Base-by-base conservation (phyloP, 2,888 invertebrate genomes). In the Theodoxus fluviatilis region DNA sequence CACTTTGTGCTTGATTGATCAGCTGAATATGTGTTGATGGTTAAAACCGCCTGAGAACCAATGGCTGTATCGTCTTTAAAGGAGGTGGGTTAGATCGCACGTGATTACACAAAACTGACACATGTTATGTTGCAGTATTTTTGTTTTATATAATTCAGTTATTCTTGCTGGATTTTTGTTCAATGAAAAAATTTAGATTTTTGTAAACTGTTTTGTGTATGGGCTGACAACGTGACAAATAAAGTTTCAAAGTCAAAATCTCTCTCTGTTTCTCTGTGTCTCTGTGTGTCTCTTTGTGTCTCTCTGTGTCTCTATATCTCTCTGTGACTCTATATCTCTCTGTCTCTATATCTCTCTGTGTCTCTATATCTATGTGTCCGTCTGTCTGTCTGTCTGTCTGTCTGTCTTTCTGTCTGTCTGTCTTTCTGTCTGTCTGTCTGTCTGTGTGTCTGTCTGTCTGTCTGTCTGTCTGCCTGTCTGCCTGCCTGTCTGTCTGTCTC, bases 161-260 rank as follows among this genome's bases (percentile, higher is more conserved):
- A n/a, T n/a, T n/a, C n/a, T n/a, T n/a, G n/a, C n/a, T n/a, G n/a
- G n/a, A n/a, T 70, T 70, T 68, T 67, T n/a, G 18, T 65, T 22
- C 40, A 59, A 72, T 55, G 67, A 38, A 40, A 52, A 25, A 43
- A 31, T 15, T 35, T 31, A 35, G 18, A 38, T 57, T 47, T 28
- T 28, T 7, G 2, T 4, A 65, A 35, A 84, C 84, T 83, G 82
- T 78, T 71, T 74, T 84, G n/a, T n/a, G n/a, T n/a, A n/a, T n/a
- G n/a, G n/a, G n/a, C n/a, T n/a, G n/a, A n/a, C n/a, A n/a, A n/a
- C n/a, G n/a, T n/a, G n/a, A n/a, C n/a, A n/a, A n/a, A n/a, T n/a
- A n/a, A n/a, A n/a, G n/a, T n/a, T n/a, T n/a, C n/a, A n/a, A n/a
- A n/a, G n/a, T n/a, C n/a, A n/a, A n/a, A n/a, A n/a, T n/a, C n/a